Conservation (phyloP, 2,888 invertebrate genomes). For the Mythimna impura region DNA sequence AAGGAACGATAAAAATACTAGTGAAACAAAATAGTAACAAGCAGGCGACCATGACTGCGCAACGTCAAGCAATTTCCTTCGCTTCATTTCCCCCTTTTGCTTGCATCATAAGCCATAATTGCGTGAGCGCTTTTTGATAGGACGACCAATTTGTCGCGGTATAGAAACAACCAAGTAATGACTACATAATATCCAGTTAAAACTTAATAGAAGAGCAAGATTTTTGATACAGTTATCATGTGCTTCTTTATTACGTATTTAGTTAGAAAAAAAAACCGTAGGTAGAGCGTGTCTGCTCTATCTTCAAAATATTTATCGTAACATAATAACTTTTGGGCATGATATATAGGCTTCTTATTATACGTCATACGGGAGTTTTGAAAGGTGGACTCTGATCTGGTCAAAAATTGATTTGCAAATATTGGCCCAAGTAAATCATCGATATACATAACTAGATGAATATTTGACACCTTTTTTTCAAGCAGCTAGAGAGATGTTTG, state of each 20-base stretch:
- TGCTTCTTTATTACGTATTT: not conserved
- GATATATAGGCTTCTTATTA: not conserved
- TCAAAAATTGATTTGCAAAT: not conserved
- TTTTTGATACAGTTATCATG: not conserved
- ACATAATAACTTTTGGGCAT: not conserved
- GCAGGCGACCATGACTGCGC: conserved; percentile 51
- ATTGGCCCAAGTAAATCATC: too few relatives aligned
- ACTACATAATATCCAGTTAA: conserved; percentile 25
- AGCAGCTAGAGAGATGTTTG: not conserved
- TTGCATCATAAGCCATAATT: conserved; percentile 49
- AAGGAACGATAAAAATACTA: conserved; percentile 16
- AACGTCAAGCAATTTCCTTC: conserved; percentile 51
- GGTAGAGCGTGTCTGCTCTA: too few relatives aligned
- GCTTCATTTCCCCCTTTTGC: conserved; percentile 57
- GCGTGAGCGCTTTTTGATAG: conserved; percentile 43
- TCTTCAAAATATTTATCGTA: not conserved
- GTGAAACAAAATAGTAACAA: conserved; percentile 21
- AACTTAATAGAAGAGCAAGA: conserved; percentile 1
- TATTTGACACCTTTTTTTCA: conserved; percentile 1
- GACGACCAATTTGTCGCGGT: conserved; percentile 25
- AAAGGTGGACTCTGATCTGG: not conserved
- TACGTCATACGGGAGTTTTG: not conserved
- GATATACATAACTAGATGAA: not conserved
- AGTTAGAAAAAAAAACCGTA: not conserved
- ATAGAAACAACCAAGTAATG: conserved; percentile 27